Percentiles rank a stretch among this genome's conserved stretches.
These are phyloP conservation scores for Morinoia aosen DNA, from an alignment of 2,888 invertebrate species.

Conservation along the genomic window DNA sequence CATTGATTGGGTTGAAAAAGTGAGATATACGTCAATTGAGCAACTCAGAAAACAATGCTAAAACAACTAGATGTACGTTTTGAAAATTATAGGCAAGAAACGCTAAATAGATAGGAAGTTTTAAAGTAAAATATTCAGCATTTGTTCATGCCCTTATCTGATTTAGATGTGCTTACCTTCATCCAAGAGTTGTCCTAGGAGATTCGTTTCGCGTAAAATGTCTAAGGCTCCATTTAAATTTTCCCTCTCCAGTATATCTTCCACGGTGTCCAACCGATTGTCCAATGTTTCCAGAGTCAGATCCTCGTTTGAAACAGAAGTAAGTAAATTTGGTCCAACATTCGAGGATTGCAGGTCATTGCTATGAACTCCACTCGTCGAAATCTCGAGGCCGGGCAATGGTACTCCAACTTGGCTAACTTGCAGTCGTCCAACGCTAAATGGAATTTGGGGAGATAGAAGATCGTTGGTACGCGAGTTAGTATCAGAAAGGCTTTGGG, in stretches of 20 bases:
- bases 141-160: neutral
- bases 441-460: neutral
- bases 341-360: neutral
- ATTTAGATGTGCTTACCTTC: neutral
- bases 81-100: neutral
- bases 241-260: constrained; percentile 28
- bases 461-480: neutral
- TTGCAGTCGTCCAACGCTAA: neutral
- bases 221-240: neutral
- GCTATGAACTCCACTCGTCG: neutral
- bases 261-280: constrained; percentile 4
- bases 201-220: neutral
- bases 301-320: neutral
- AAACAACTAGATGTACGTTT: neutral
- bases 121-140: neutral
- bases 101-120: neutral
- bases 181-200: constrained; percentile 41
- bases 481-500: neutral
- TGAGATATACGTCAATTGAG: neutral
- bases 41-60: neutral
- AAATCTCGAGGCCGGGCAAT: neutral
- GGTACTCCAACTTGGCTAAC: constrained; percentile 34
- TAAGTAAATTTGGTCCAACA: neutral
- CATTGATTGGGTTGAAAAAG: neutral
- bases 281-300: neutral